These are phyloP conservation scores for Pogonomyrmex californicus DNA, from an alignment of 1,140 invertebrate species.

Conservation along the genomic window DNA sequence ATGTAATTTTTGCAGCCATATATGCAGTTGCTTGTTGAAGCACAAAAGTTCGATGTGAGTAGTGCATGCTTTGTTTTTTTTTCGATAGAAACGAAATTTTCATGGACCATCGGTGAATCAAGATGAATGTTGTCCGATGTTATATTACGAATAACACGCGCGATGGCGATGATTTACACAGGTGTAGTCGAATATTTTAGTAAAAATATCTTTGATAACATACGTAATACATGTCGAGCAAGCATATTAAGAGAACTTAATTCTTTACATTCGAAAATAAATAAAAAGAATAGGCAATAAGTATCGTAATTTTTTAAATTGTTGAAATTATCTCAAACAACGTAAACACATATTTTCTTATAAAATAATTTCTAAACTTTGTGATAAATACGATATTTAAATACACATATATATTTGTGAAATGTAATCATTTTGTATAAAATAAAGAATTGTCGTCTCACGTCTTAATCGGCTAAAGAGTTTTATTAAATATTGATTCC, in stretches of 20 bases:
- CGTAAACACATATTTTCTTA: not conserved
- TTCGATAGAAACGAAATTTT: slow-evolving; percentile 48
- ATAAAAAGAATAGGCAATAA: not conserved
- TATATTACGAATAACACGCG: slow-evolving; percentile 35
- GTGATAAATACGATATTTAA: not conserved
- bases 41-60: slow-evolving; percentile 43
- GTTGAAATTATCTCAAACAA: not conserved
- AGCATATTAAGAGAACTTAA: not conserved
- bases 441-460: not conserved
- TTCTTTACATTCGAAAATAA: not conserved
- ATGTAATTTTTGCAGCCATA: slow-evolving; percentile 57
- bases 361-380: not conserved
- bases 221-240: not conserved
- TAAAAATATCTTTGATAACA: slow-evolving; percentile 32
- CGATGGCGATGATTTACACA: slow-evolving; percentile 42
- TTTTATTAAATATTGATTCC: not conserved
- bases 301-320: not conserved
- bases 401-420: not conserved
- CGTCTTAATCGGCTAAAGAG: not conserved
- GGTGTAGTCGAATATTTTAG: slow-evolving; percentile 16
- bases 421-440: not conserved
- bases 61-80: slow-evolving; percentile 51
- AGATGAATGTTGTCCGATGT: slow-evolving; percentile 41
- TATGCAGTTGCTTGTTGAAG: slow-evolving; percentile 46
- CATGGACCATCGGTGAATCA: slow-evolving; percentile 28